Evolutionary conservation across 2,888 invertebrate genomes (phyloP), one percentile per base, ranked within the genome.

Genomic region (Monopis laevigella): DNA sequence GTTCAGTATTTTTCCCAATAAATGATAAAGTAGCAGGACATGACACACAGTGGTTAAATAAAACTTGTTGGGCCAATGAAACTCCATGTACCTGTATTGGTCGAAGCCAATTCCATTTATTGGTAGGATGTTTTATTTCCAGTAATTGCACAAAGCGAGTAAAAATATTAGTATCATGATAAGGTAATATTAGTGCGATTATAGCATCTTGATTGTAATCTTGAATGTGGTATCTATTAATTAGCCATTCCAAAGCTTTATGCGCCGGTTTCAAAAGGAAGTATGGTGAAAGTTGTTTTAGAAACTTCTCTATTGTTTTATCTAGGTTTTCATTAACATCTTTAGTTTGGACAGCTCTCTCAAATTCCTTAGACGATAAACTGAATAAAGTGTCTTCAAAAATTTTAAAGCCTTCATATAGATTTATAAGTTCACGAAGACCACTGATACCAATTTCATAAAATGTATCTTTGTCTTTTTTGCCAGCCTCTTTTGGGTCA

Each of bases 221-320:
- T 54, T 98, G 92, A 45, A 98, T 89, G 49, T 89, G 87, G 62
- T 90, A 97, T 51, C 96, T 86, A 55, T 93, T 86, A 34, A 98
- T 87, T 2, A 99, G 82, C 98, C 98, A 99, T 80, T 99, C 99
- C 35, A 99, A 65, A 2, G 95, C 90, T 77, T 96, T 93, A 50
- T 96, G 94, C 0, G 85, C 65, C 0, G 94, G 86, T 52, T 90
- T 90, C 1, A 96, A 72, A 39, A 94, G 81, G 51, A 98, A 88
- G 62, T 96, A 97, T 0, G 98, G 98, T 1, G 96, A 92, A 3
- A 97, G 52, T 26, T 88, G 82, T 2, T 89, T 66, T 0, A 98
- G 71, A 66, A 98, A 97, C 47, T 87, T 87, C 41, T 86, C 84
- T 14, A 99, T 89, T 2, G 83, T 84, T 27, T 81, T 77, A 67